phyloP scores from a whole-genome alignment of 92 coral and sea anemone species.

The Parazoanthus atlanticus region DNA sequence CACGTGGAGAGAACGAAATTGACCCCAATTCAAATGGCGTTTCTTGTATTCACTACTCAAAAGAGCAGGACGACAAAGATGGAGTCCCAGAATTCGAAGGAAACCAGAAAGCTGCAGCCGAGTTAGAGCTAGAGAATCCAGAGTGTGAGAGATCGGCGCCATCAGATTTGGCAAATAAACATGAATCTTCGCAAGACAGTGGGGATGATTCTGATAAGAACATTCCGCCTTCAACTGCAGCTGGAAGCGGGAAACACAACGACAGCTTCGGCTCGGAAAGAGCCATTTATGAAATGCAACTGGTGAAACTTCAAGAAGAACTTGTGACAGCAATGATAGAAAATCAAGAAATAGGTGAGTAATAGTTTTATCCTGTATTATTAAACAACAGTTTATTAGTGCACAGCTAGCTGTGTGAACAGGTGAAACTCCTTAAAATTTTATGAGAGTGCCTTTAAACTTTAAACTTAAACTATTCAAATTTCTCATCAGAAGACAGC shows the following conservation, averaged over 20 bases:
- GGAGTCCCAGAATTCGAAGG: constrained; percentile 5
- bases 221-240: not conserved
- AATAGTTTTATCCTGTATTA: not conserved
- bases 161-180: not conserved
- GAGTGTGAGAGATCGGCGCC: not conserved
- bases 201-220: constrained; percentile 20
- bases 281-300: constrained; percentile 88
- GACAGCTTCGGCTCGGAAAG: constrained; percentile 71
- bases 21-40: constrained; percentile 7
- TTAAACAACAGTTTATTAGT: not conserved
- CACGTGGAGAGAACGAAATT: not conserved
- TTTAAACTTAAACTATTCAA: no score
- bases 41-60: not conserved
- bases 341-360: constrained; percentile 85
- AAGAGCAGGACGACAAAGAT: constrained; percentile 4
- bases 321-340: constrained; percentile 95
- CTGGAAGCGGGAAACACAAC: not conserved
- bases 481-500: no score
- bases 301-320: constrained; percentile 92
- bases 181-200: constrained; percentile 4
- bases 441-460: no score
- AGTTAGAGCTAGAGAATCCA: not conserved
- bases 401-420: not conserved
- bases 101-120: not conserved
- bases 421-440: not conserved